Conservation (phyloP, 2,113 vertebrate species). For the Hystrix cristata region DNA sequence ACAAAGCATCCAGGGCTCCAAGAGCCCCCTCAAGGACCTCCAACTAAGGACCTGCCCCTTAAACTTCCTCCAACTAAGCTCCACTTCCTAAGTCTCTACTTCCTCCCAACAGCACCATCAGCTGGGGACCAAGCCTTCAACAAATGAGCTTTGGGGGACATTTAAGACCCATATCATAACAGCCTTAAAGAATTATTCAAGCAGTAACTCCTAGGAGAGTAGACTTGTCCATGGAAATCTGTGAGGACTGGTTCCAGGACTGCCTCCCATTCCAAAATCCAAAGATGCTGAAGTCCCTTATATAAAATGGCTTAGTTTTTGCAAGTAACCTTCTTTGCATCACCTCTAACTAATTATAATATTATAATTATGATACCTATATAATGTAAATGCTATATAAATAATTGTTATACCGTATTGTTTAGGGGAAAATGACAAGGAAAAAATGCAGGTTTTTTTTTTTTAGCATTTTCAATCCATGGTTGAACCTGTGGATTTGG, state of each 20-base stretch:
- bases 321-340: not conserved
- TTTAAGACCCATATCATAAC: not conserved
- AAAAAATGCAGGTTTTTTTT: not conserved
- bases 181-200: not conserved
- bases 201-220: not conserved
- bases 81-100: not conserved
- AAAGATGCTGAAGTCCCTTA: not conserved
- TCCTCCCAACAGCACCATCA: not conserved
- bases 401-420: not conserved
- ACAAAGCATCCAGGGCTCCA: not conserved
- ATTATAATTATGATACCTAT: not conserved
- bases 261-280: not conserved
- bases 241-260: not conserved
- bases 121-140: not conserved
- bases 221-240: not conserved
- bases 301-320: not conserved
- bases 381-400: not conserved
- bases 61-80: not conserved
- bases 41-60: not conserved
- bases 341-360: not conserved
- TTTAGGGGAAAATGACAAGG: not conserved
- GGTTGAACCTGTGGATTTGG: not conserved
- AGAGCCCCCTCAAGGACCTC: not conserved
- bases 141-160: not conserved
- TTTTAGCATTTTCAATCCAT: not conserved